Conservation (phyloP, 1,140 invertebrate genomes). For the Oryctes rhinoceros region DNA sequence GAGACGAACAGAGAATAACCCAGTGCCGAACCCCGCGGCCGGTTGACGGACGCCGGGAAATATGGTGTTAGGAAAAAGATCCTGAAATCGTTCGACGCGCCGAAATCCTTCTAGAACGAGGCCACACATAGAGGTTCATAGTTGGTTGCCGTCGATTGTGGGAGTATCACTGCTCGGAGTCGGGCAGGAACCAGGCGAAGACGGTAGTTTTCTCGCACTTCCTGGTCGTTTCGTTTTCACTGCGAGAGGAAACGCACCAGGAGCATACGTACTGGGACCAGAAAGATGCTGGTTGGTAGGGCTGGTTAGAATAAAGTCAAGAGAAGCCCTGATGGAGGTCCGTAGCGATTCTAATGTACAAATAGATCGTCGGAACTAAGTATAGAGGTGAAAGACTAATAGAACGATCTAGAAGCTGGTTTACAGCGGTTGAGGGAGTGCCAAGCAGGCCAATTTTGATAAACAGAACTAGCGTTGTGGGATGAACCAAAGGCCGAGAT, state of each 20-base stretch:
- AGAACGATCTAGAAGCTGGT: conserved; percentile 92
- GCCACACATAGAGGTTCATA: conserved; percentile 55
- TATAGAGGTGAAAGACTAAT: conserved; percentile 95
- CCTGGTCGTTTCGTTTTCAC: conserved; percentile 61
- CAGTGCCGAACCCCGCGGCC: conserved; percentile 69
- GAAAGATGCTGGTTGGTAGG: conserved; percentile 94
- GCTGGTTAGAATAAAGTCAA: conserved; percentile 86
- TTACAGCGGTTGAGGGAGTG: conserved; percentile 81
- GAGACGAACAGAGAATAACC: conserved; percentile 84
- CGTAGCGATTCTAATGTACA: conserved; percentile 90
- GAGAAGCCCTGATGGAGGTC: conserved; percentile 88
- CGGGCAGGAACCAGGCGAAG: conserved; percentile 60
- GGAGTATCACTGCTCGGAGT: too few relatives aligned
- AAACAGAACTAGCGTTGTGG: conserved; percentile 90
- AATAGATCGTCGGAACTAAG: conserved; percentile 90
- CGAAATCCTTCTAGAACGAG: conserved; percentile 75
- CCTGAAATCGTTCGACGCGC: conserved; percentile 58
- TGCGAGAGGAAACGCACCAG: conserved; percentile 67
- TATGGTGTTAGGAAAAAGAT: conserved; percentile 74
- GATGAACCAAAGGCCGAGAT: conserved; percentile 83
- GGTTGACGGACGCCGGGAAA: conserved; percentile 55
- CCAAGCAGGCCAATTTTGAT: conserved; percentile 90
- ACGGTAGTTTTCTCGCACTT: conserved; percentile 69
- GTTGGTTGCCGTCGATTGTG: too few relatives aligned
- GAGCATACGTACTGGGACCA: conserved; percentile 81